A percentile compares a stretch with the other conserved stretches of the same genome.
Conservation (phyloP, 2,797 vertebrate species). For the Pachyuromys duprasi region DNA sequence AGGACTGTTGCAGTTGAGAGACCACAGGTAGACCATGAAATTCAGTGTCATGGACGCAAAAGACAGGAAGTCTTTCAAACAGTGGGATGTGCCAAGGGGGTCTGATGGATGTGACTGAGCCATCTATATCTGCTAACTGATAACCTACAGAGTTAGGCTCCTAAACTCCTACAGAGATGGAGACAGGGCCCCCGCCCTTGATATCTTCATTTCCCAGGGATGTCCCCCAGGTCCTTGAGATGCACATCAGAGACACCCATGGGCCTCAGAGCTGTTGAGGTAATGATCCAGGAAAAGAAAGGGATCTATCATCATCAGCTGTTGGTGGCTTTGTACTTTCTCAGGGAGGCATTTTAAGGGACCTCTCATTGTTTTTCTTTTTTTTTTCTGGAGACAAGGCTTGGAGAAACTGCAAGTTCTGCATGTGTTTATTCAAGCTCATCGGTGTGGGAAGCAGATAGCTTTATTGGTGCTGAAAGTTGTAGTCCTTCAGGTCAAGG, state of each 20-base stretch:
- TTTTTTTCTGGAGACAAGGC: background rate
- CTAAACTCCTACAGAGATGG: background rate
- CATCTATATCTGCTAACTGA: background rate
- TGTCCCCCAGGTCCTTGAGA: background rate
- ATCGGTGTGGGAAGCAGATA: background rate
- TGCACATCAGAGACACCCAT: background rate
- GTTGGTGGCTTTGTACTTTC: background rate
- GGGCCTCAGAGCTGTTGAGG: background rate
- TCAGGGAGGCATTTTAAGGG: background rate
- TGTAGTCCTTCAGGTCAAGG: background rate
- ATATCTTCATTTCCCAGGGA: background rate
- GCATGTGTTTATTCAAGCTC: background rate
- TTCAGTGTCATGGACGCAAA: background rate
- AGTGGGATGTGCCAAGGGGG: background rate
- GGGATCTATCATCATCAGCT: background rate
- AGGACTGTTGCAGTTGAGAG: background rate
- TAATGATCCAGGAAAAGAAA: background rate
- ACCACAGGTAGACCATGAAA: background rate
- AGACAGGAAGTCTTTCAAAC: background rate
- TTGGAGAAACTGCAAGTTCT: background rate
- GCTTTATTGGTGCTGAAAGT: background rate
- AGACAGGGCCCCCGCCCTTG: background rate
- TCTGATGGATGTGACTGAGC: background rate
- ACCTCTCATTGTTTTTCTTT: background rate
- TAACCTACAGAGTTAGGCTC: background rate